Base-by-base conservation (phyloP, 1,140 invertebrate species). In the Macrosteles quadrilineatus region DNA sequence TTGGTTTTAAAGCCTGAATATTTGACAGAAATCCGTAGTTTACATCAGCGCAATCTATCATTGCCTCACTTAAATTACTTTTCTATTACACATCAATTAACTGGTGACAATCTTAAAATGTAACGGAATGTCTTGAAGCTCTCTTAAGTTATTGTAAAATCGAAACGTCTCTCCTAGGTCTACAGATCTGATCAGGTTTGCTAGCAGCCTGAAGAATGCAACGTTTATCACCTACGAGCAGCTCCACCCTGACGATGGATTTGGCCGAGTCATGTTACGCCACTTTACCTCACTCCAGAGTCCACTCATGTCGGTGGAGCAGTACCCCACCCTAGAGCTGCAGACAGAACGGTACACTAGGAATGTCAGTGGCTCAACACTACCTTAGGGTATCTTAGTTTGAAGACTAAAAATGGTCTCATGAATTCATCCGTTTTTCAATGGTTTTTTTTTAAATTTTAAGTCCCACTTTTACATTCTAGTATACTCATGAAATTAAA, bases 161-260 rank as follows among this genome's bases (percentile, higher is more conserved):
- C n/a, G n/a, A n/a, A n/a, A 14, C 23, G 55, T 14, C 6, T 59
- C 6, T 27, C 55, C 12, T 17, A 74, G 73, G 25, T 74, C 73
- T 25, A 74, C 67, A 45, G 19, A 69, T 17, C 73, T 85, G 6
- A 80, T 85, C 27, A 70, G 77, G 25, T 84, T 82, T 82, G 77
- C 79, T 27, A 73, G 74, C 31, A 72, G 76, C 21, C 77, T 86
- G 73, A 45, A 67, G 17, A 76, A 82, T 76, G 77, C 78, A 50
- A 73, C 78, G 9, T 83, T 85, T 76, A 75, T 81, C 9, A 77
- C 80, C 29, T 86, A 85, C 78, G 84, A 85, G 73, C 84, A 85
- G 76, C 80, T 85, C 21, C 65, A 79, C 57, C 83, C 82, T 25
- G 65, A 79, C 75, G 83, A 85, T 79, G 78, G 80, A 6, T 85